These are phyloP conservation scores for Porites rus DNA, from an alignment of 92 coral and sea anemone species.

Conservation along the genomic window DNA sequence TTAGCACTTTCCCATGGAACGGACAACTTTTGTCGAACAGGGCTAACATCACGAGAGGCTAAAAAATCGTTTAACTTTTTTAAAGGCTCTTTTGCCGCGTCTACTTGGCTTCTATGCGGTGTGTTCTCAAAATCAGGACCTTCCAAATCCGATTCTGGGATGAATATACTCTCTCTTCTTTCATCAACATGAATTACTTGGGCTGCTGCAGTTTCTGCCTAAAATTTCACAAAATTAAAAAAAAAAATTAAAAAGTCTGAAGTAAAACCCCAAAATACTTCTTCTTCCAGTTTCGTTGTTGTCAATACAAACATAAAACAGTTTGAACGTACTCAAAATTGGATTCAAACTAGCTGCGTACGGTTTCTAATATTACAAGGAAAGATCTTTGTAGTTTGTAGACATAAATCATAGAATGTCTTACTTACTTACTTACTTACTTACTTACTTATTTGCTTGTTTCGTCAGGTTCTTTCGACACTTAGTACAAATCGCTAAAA, in stretches of 20 bases:
- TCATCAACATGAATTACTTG: not conserved
- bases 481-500: constrained; percentile 34
- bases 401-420: not conserved
- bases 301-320: constrained; percentile 11
- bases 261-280: constrained; percentile 1
- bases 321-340: constrained; percentile 7
- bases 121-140: constrained; percentile 6
- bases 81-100: constrained; percentile 48
- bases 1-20: constrained; percentile 35
- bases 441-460: no score
- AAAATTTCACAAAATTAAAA: not conserved
- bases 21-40: constrained; percentile 44
- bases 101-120: constrained; percentile 10
- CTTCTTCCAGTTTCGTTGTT: constrained; percentile 6
- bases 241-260: not conserved
- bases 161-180: constrained; percentile 38
- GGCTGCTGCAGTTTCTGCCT: not conserved
- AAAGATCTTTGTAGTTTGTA: constrained; percentile 13
- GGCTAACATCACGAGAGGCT: constrained; percentile 27
- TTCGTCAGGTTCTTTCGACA: constrained; percentile 27
- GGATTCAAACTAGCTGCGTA: constrained; percentile 7
- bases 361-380: constrained; percentile 11
- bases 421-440: no score
- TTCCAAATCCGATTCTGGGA: constrained; percentile 28
- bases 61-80: constrained; percentile 43